Conservation (phyloP, 2,797 vertebrate species). For the Sebastes melanostomus region DNA sequence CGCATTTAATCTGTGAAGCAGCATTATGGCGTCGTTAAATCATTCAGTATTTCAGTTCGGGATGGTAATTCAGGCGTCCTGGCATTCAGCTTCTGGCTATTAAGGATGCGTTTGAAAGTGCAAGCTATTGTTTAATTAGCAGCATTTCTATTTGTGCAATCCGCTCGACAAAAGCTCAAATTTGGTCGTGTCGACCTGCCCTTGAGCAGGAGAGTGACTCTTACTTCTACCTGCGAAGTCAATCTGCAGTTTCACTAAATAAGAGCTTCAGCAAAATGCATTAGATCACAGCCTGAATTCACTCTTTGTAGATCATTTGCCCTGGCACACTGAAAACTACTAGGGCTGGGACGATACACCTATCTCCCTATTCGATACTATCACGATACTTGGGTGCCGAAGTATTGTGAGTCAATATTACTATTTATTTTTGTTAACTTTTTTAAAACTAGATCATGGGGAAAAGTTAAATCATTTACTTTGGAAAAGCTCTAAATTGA, state of each 20-base stretch:
- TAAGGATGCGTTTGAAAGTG: slow-evolving; percentile 16
- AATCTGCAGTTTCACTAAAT: background rate
- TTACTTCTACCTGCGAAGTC: slow-evolving; percentile 1
- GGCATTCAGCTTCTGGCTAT: slow-evolving; percentile 13
- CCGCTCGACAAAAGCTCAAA: background rate
- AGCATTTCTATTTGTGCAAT: background rate
- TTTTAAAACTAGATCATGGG: no score
- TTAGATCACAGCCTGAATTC: background rate
- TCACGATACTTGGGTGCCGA: no score
- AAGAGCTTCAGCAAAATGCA: background rate
- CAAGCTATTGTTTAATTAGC: slow-evolving; percentile 2
- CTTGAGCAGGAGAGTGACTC: slow-evolving; percentile 19
- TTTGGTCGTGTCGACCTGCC: background rate
- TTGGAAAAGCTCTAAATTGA: no score
- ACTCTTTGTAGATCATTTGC: background rate
- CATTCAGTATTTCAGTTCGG: background rate
- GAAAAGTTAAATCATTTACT: no score
- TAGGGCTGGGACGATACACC: no score
- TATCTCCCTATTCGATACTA: no score
- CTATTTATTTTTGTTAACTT: no score
- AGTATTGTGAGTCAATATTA: no score
- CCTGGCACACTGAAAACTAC: background rate
- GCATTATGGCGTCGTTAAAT: background rate
- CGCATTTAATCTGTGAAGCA: background rate
- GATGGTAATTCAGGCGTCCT: background rate